These are phyloP conservation scores for Drosophila subsilvestris DNA, from an alignment of 2,888 invertebrate genomes.

Conservation along the genomic window DNA sequence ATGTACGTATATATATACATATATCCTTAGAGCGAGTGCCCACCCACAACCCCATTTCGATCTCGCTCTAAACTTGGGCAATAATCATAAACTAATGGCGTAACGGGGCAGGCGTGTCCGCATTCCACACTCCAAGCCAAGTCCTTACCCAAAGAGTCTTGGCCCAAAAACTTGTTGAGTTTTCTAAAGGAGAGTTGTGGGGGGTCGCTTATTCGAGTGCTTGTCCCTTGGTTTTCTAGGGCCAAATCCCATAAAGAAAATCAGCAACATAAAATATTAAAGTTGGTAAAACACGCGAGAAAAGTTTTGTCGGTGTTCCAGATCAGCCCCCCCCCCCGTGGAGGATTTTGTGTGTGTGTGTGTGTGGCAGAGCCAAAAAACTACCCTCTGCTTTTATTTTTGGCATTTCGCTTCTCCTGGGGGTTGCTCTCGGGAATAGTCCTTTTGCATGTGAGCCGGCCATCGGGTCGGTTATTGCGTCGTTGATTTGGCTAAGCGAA, in stretches of 20 bases:
- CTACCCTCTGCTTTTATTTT: conserved; percentile 50
- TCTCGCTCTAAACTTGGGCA: conserved; percentile 36
- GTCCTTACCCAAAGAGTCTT: conserved; percentile 26
- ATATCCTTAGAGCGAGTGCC: neutral
- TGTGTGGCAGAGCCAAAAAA: conserved; percentile 20
- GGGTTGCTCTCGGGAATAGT: conserved; percentile 61
- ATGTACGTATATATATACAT: no score
- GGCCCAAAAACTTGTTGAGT: conserved; percentile 67
- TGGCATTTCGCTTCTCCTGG: conserved; percentile 37
- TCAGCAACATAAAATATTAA: conserved; percentile 73
- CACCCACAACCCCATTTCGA: neutral
- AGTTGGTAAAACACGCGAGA: conserved; percentile 74
- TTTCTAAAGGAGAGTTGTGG: conserved; percentile 26
- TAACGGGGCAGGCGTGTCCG: conserved; percentile 64
- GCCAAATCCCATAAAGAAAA: conserved; percentile 65
- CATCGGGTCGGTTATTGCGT: conserved; percentile 70
- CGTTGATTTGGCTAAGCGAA: conserved; percentile 75
- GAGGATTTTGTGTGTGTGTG: conserved; percentile 37
- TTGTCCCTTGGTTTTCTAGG: conserved; percentile 35
- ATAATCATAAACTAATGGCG: conserved; percentile 71
- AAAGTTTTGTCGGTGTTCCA: conserved; percentile 61
- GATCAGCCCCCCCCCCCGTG: conserved; percentile 21
- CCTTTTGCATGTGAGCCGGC: conserved; percentile 67
- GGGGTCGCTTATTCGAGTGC: conserved; percentile 3
- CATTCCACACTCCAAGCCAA: conserved; percentile 35